Evolutionary conservation across 2,797 vertebrate species (phyloP).

Genomic region (Pipistrellus nathusii): DNA sequence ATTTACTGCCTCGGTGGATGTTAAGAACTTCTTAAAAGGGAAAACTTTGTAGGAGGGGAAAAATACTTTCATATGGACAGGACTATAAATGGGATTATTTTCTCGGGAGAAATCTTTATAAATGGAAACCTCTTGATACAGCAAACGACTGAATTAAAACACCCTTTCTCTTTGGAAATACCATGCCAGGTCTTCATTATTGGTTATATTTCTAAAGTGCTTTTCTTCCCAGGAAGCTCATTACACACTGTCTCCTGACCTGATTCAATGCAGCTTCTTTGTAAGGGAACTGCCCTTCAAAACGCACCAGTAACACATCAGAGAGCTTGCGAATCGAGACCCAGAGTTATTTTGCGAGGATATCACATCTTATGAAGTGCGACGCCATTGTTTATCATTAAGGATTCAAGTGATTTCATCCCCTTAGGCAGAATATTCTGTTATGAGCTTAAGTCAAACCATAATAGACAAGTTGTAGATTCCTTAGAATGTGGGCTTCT

Average conservation of each 20-base stretch:
- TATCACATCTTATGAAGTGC: conserved; percentile 52
- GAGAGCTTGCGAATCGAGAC: conserved; percentile 44
- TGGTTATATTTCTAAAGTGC: conserved; percentile 79
- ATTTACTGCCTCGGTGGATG: conserved; percentile 48
- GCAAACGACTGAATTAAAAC: conserved; percentile 68
- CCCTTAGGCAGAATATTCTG: conserved; percentile 64
- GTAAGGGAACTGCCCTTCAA: conserved; percentile 39
- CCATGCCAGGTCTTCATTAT: conserved; percentile 72
- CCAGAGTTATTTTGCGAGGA: conserved; percentile 35
- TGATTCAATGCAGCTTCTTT: conserved; percentile 68
- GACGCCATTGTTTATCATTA: conserved; percentile 73
- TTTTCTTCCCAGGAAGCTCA: conserved; percentile 80
- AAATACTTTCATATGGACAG: conserved; percentile 71
- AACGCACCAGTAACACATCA: conserved; percentile 65
- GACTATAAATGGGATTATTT: conserved; percentile 71
- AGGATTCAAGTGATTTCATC: conserved; percentile 71
- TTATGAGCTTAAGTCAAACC: conserved; percentile 69
- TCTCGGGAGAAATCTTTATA: conserved; percentile 70
- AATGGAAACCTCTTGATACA: conserved; percentile 77
- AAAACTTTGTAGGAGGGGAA: conserved; percentile 69
- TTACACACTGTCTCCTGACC: conserved; percentile 77
- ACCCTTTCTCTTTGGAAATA: conserved; percentile 74
- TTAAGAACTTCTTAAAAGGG: conserved; percentile 71
- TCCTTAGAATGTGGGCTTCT: conserved; percentile 75
- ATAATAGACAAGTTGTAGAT: conserved; percentile 73